Percentiles rank a stretch among this genome's conserved stretches.
These are phyloP conservation scores for Fregetta grallaria DNA, from an alignment of 2,113 vertebrate species.

Conservation along the genomic window DNA sequence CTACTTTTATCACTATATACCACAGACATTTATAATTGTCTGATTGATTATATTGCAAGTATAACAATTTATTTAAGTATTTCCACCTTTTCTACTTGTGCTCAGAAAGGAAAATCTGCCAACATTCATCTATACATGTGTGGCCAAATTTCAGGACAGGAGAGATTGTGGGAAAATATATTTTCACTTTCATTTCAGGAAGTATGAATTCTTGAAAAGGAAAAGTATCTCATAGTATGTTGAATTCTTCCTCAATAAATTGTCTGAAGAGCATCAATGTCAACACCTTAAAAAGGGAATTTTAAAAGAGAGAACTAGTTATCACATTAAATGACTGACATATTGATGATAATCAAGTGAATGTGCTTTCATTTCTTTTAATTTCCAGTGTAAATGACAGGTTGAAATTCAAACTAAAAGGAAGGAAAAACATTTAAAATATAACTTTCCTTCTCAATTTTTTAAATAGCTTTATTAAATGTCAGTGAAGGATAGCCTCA, in stretches of 20 bases:
- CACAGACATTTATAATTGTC: background rate
- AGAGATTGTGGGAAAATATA: background rate
- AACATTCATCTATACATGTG: background rate
- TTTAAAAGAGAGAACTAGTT: background rate
- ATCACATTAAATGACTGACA: background rate
- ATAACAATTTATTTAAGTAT: background rate
- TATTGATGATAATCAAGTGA: background rate
- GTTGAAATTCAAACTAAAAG: background rate
- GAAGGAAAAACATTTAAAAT: background rate
- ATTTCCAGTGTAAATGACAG: background rate
- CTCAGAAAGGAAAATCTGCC: background rate
- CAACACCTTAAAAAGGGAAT: background rate
- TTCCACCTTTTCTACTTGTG: background rate
- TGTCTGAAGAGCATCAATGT: background rate
- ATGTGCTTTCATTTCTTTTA: background rate
- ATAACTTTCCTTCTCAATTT: background rate
- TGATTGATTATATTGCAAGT: background rate
- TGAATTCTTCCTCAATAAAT: background rate
- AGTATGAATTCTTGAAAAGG: background rate
- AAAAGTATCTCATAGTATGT: background rate
- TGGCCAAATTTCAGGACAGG: background rate
- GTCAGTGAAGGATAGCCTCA: background rate
- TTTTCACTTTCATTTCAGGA: background rate
- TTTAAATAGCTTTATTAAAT: background rate
- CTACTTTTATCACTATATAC: background rate